Evolutionary conservation across 2,797 vertebrate genomes (phyloP).

Genomic region (Petrocephalus sullivani): DNA sequence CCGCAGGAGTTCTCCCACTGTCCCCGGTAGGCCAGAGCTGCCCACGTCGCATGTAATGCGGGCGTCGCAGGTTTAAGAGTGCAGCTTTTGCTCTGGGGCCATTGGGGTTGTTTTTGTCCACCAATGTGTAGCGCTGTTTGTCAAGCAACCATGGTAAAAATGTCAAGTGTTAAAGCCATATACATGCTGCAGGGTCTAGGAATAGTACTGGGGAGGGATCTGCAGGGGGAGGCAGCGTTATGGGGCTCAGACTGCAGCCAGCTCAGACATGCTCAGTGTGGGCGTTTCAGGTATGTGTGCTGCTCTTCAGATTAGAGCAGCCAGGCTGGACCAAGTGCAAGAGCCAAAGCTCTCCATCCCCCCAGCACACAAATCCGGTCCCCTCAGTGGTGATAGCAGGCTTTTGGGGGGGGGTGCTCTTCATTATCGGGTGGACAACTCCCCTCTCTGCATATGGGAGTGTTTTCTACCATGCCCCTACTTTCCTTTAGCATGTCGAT

Average conservation of each 20-base stretch:
- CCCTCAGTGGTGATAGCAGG: slow-evolving; percentile 37
- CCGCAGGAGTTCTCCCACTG: background rate
- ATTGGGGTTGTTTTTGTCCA: background rate
- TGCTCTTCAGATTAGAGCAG: slow-evolving; percentile 50
- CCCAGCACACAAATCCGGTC: background rate
- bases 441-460: background rate
- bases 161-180: slow-evolving; percentile 1
- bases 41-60: background rate
- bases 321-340: background rate
- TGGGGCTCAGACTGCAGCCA: slow-evolving; percentile 16
- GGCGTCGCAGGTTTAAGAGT: background rate
- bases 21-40: background rate
- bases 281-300: slow-evolving; percentile 45
- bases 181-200: background rate
- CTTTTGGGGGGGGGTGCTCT: background rate
- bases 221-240: background rate
- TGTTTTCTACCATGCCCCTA: background rate
- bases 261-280: slow-evolving; percentile 24
- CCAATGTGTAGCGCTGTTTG: background rate
- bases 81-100: background rate
- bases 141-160: background rate
- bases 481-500: background rate
- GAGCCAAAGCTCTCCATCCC: background rate
- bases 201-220: background rate
- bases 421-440: background rate